A percentile compares a stretch with the other conserved stretches of the same genome.
Conservation (phyloP, 2,888 invertebrate genomes). For the Tenthredo livida region DNA sequence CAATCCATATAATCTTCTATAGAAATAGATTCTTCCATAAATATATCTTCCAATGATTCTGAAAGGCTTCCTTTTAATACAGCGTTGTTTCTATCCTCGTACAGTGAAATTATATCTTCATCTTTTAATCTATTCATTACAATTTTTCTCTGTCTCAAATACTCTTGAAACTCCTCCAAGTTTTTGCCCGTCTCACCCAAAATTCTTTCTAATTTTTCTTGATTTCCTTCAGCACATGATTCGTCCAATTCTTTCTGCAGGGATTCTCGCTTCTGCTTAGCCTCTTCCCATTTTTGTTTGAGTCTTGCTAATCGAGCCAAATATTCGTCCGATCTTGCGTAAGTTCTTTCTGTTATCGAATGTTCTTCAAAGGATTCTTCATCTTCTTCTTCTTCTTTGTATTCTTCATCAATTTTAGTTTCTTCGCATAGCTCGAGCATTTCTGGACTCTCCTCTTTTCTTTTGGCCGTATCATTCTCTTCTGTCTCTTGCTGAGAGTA, state of each 20-base stretch:
- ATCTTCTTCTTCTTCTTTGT: neutral
- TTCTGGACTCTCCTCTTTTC: constrained; percentile 55
- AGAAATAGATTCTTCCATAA: constrained; percentile 62
- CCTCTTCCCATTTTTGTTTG: constrained; percentile 69
- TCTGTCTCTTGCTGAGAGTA: constrained; percentile 43
- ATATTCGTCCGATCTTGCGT: constrained; percentile 64
- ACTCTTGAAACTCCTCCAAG: constrained; percentile 72
- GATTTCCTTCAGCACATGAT: constrained; percentile 67
- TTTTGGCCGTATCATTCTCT: constrained; percentile 52
- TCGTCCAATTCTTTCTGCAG: constrained; percentile 65
- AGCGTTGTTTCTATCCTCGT: constrained; percentile 69
- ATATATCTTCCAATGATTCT: constrained; percentile 64
- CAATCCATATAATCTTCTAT: constrained; percentile 69
- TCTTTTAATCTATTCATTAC: constrained; percentile 72
- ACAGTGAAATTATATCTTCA: constrained; percentile 72
- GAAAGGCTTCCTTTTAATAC: constrained; percentile 63
- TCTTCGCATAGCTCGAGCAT: neutral
- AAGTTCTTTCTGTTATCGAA: constrained; percentile 53
- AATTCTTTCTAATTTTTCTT: constrained; percentile 69
- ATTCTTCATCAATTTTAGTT: neutral
- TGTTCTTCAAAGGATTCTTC: neutral
- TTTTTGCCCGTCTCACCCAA: constrained; percentile 69
- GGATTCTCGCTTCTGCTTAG: constrained; percentile 67
- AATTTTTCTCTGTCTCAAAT: constrained; percentile 73
- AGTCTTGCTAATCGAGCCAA: constrained; percentile 64